Conservation (phyloP, 2,113 vertebrate genomes). For the Fulica atra region DNA sequence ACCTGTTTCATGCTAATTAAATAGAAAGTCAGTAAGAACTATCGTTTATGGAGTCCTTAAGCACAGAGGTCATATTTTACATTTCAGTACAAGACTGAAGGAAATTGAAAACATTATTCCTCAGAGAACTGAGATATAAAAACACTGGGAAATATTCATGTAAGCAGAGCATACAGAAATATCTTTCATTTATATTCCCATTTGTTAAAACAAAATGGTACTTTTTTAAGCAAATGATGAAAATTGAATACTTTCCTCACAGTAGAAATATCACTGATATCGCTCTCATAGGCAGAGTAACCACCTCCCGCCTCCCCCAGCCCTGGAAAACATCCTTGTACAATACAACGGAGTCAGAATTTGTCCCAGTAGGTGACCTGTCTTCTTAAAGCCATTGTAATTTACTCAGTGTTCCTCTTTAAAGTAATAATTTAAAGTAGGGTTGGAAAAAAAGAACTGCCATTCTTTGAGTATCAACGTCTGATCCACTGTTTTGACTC, state of each 20-base stretch:
- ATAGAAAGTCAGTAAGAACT: conserved; percentile 20
- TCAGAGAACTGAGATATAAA: conserved; percentile 42
- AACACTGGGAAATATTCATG: conserved; percentile 57
- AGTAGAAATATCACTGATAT: neutral
- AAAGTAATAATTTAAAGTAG: neutral
- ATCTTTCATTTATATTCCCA: conserved; percentile 39
- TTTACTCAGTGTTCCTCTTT: neutral
- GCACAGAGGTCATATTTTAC: conserved; percentile 64
- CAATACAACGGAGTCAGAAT: neutral
- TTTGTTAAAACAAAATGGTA: conserved; percentile 47
- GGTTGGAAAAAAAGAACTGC: neutral
- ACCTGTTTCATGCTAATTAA: conserved; percentile 63
- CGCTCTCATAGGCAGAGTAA: neutral
- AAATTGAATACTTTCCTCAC: conserved; percentile 26
- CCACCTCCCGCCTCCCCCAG: neutral
- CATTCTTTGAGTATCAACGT: neutral
- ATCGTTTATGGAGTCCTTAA: conserved; percentile 46
- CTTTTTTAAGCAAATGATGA: conserved; percentile 63
- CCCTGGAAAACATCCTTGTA: neutral
- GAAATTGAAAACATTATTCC: conserved; percentile 63
- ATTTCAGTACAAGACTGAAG: conserved; percentile 45
- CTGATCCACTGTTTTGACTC: conserved; percentile 62
- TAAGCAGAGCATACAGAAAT: conserved; percentile 42
- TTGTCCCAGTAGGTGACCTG: neutral
- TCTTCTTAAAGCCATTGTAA: neutral